Evolutionary conservation across 2,113 vertebrate species (phyloP), one percentile per base, ranked within the genome.

Genomic region (Mystacornis crossleyi): DNA sequence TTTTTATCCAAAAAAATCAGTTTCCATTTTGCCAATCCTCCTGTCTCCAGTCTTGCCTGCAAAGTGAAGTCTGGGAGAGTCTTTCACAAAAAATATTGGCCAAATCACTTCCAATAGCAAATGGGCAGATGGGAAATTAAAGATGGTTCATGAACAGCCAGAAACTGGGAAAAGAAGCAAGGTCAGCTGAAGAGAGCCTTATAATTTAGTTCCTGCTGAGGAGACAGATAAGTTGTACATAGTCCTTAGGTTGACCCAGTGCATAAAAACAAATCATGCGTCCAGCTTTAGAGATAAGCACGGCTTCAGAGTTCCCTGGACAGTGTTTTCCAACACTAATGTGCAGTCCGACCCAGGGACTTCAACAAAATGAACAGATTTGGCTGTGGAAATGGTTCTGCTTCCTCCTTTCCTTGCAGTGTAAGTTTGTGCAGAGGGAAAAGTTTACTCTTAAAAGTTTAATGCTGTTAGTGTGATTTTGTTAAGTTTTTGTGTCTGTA

Each of bases 251-350:
- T 31, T 96, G 93, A 91, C 85, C 79, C 2, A 0, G n/a, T 86
- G 90, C 67, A 87, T 60, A 77, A 90, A 96, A 93, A 75, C 58
- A 87, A 93, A 72, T 69, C 47, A 50, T 62, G 81, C 90, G 86
- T 78, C 81, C 93, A 90, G 62, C 89, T 80, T 48, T 31, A 51
- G 81, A 85, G 95, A 90, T 95, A 87, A 96, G 92, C 66, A 33
- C 4, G 9, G 64, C 75, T 82, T 89, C 17, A 4, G 87, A 73
- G 81, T 50, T 90, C 93, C 84, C 94, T 91, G 91, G 78, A 82
- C 84, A 94, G 67, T 94, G 88, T 96, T 91, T 92, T 75, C 81
- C 51, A 43, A 33, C 54, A 73, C 74, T 78, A 57, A 74, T 43
- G 60, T n/a, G 5, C 54, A 86, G 20, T 70, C 57, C 66, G 83